These are phyloP conservation scores for Reticulitermes speratus DNA, from an alignment of 1,140 invertebrate species.

Conservation along the genomic window DNA sequence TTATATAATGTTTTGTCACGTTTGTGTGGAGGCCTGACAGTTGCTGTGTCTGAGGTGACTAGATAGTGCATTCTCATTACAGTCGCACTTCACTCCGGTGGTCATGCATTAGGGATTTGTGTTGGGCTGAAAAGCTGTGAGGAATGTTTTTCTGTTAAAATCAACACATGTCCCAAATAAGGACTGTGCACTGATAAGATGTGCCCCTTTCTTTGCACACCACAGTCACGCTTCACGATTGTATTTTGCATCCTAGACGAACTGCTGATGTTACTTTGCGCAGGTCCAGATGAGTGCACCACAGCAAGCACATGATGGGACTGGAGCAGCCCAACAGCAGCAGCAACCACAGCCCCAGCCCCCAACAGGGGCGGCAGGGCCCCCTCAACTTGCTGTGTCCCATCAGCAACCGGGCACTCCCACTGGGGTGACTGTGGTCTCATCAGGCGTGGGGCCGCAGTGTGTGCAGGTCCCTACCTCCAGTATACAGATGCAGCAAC, in stretches of 20 bases:
- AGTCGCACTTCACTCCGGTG: no score
- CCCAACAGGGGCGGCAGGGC: neutral
- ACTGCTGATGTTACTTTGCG: neutral
- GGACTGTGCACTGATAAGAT: no score
- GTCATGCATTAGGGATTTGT: no score
- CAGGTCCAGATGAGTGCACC: neutral
- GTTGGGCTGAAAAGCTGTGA: no score
- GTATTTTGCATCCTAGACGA: neutral
- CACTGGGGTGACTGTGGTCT: neutral
- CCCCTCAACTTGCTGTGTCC: neutral
- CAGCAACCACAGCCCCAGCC: neutral
- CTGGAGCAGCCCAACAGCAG: neutral
- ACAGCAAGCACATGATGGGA: neutral
- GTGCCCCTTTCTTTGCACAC: no score
- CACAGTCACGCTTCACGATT: no score
- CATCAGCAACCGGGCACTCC: slow-evolving; percentile 17
- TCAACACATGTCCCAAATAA: no score
- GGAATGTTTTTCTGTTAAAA: no score
- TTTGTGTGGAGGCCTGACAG: no score
- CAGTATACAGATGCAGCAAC: slow-evolving; percentile 10
- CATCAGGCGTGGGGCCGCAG: slow-evolving; percentile 11
- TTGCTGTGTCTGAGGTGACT: no score
- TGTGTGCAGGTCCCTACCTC: neutral
- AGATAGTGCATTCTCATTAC: no score
- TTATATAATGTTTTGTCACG: no score